Conservation (phyloP, 2,888 invertebrate genomes). For the Notocelia uddmanniana region DNA sequence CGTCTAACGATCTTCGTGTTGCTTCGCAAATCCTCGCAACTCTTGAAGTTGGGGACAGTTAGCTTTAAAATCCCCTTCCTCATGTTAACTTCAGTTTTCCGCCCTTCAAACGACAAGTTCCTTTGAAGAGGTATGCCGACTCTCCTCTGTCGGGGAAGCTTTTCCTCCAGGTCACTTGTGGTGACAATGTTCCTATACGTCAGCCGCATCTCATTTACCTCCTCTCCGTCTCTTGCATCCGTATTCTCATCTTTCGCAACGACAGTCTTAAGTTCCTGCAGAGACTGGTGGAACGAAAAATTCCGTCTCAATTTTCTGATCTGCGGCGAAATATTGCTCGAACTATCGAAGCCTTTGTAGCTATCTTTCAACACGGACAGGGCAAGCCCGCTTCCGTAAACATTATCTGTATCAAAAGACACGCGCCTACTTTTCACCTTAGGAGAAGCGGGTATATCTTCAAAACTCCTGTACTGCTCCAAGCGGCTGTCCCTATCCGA, state of each 20-base stretch:
- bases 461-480: slow-evolving; percentile 71
- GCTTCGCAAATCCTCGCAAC: slow-evolving; percentile 62
- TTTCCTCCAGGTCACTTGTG: slow-evolving; percentile 49
- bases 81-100: slow-evolving; percentile 60
- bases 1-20: slow-evolving; percentile 40
- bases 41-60: slow-evolving; percentile 62
- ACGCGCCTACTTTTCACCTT: slow-evolving; percentile 76
- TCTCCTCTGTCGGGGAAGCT: slow-evolving; percentile 60
- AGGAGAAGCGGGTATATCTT: slow-evolving; percentile 78
- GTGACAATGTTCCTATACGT: slow-evolving; percentile 62
- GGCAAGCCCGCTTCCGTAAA: slow-evolving; percentile 61
- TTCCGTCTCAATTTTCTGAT: slow-evolving; percentile 71
- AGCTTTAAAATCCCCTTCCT: slow-evolving; percentile 68
- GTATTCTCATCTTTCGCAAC: slow-evolving; percentile 53
- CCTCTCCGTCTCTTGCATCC: slow-evolving; percentile 45
- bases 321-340: slow-evolving; percentile 65
- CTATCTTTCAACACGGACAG: slow-evolving; percentile 68
- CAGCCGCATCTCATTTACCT: slow-evolving; percentile 34
- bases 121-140: slow-evolving; percentile 55
- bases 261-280: slow-evolving; percentile 58
- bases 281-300: slow-evolving; percentile 66
- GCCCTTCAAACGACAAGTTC: slow-evolving; percentile 60
- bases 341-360: slow-evolving; percentile 67
- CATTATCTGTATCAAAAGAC: slow-evolving; percentile 66
- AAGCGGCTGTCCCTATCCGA: slow-evolving; percentile 60